phyloP scores from a whole-genome alignment of 2,888 invertebrate species.

The Tachystola acroxantha region DNA sequence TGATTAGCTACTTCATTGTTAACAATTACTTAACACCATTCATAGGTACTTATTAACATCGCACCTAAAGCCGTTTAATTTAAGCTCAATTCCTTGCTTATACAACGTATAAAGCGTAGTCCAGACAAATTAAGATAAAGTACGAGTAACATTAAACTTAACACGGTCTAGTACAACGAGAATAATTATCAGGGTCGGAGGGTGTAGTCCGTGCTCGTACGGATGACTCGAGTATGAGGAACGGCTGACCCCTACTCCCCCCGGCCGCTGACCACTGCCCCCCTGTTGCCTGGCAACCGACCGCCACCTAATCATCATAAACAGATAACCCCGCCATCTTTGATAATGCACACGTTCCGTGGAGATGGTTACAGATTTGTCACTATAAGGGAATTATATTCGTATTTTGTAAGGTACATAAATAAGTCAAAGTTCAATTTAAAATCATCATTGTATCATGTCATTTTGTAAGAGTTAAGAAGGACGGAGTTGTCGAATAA shows the following conservation, averaged over 20 bases:
- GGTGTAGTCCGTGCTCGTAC: conserved; percentile 41
- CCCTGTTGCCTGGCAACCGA: conserved; percentile 70
- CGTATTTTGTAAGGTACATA: too few species aligned
- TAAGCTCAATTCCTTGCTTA: background rate
- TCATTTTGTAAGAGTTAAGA: too few species aligned
- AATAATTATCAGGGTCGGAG: conserved; percentile 63
- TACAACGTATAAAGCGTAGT: conserved; percentile 2
- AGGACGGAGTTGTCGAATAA: too few species aligned
- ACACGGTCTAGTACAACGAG: conserved; percentile 57
- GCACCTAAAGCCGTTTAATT: too few species aligned
- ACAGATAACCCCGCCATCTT: conserved; percentile 66
- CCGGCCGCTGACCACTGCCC: conserved; percentile 58
- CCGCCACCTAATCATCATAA: conserved; percentile 74
- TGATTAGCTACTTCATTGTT: too few species aligned
- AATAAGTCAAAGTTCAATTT: too few species aligned
- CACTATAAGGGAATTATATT: too few species aligned
- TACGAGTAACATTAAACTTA: conserved; percentile 60
- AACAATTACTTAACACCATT: too few species aligned
- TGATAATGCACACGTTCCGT: conserved; percentile 33
- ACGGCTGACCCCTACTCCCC: conserved; percentile 38
- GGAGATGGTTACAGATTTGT: conserved; percentile 5
- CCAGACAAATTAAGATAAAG: conserved; percentile 26
- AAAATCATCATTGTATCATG: too few species aligned
- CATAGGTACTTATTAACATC: too few species aligned
- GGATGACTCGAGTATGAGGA: conserved; percentile 64